Conservation (phyloP, 1,140 invertebrate genomes). For the Tenebrio molitor region DNA sequence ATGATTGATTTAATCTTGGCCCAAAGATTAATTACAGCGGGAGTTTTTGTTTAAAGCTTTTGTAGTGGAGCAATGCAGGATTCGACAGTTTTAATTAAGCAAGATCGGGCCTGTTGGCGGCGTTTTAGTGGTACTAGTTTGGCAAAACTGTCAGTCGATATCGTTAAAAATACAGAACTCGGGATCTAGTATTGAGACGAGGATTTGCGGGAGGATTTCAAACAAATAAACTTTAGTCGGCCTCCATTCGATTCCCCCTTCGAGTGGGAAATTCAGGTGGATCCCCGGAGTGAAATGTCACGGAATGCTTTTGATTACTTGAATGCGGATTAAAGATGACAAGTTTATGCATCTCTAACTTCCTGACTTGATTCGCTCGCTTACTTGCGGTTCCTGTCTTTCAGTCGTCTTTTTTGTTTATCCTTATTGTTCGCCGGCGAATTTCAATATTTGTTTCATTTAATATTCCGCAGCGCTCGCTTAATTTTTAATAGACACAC, state of each 20-base stretch:
- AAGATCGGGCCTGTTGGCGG: neutral
- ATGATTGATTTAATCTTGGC: slow-evolving; percentile 18
- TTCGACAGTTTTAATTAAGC: neutral
- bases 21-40: no score
- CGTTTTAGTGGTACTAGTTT: slow-evolving; percentile 11
- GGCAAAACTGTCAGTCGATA: slow-evolving; percentile 14
- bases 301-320: slow-evolving; percentile 49
- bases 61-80: slow-evolving; percentile 2
- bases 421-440: slow-evolving; percentile 25
- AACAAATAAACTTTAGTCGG: slow-evolving; percentile 49
- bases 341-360: slow-evolving; percentile 47
- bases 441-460: slow-evolving; percentile 41
- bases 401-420: slow-evolving; percentile 38
- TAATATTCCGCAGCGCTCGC: slow-evolving; percentile 9
- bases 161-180: slow-evolving; percentile 31
- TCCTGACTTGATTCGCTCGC: slow-evolving; percentile 21
- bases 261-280: slow-evolving; percentile 46
- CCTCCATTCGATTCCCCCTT: slow-evolving; percentile 43
- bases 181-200: slow-evolving; percentile 35
- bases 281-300: slow-evolving; percentile 51
- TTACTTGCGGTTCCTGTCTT: slow-evolving; percentile 17
- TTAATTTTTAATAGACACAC: slow-evolving; percentile 31
- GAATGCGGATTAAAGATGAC: slow-evolving; percentile 50
- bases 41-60: no score
- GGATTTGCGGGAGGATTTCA: slow-evolving; percentile 45